Evolutionary conservation across 2,797 vertebrate species (phyloP).

Genomic region (Trachurus trachurus): DNA sequence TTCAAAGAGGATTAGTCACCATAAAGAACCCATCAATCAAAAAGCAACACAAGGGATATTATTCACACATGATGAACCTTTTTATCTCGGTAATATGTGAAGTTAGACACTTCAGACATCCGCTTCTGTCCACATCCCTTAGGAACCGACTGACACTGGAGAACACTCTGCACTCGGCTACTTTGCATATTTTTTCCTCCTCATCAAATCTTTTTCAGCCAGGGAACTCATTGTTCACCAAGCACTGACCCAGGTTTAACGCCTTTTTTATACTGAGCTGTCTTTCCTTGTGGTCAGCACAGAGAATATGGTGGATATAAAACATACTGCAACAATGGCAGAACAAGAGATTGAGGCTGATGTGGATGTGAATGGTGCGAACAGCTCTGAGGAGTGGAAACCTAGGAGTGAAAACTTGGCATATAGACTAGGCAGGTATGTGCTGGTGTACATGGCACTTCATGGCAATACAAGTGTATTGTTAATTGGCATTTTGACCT

Average conservation of each 20-base stretch:
- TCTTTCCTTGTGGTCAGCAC: neutral
- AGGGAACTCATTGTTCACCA: neutral
- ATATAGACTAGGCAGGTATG: too few species aligned
- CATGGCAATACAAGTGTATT: neutral
- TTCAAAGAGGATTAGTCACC: slow-evolving; percentile 36
- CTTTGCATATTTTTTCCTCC: slow-evolving; percentile 24
- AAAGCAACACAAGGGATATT: slow-evolving; percentile 39
- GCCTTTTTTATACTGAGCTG: neutral
- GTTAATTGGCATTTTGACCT: neutral
- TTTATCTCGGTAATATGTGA: slow-evolving; percentile 56
- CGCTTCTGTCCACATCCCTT: slow-evolving; percentile 12
- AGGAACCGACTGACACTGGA: slow-evolving; percentile 36
- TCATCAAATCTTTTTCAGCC: slow-evolving; percentile 10
- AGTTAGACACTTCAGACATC: slow-evolving; percentile 53
- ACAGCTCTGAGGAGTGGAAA: neutral
- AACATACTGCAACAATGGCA: neutral
- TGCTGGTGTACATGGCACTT: neutral
- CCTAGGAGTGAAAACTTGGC: neutral
- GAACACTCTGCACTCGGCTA: slow-evolving; percentile 10
- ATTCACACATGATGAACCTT: slow-evolving; percentile 57
- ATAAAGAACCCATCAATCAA: slow-evolving; percentile 59
- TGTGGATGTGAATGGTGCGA: neutral
- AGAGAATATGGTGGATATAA: neutral
- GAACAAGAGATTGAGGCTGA: neutral
- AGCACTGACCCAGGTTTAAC: slow-evolving; percentile 6